phyloP scores from a whole-genome alignment of 1,140 invertebrate species.

The Drosophila sechellia region DNA sequence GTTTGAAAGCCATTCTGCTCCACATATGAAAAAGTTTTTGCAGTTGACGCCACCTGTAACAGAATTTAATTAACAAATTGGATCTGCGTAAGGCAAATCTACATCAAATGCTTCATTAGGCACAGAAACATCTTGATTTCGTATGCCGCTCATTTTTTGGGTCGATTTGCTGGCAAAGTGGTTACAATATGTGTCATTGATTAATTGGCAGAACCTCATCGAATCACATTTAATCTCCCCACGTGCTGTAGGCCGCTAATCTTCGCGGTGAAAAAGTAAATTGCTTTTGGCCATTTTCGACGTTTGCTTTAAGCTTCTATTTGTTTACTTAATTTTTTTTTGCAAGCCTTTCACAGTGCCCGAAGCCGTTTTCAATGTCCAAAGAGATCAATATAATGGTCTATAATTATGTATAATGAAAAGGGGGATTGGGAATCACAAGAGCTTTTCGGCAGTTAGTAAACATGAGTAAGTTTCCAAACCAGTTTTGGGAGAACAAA shows the following conservation, averaged over 20 bases:
- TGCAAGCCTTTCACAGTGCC: conserved; percentile 20
- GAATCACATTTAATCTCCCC: conserved; percentile 26
- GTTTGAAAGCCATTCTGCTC: conserved; percentile 16
- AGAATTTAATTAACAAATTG: conserved; percentile 78
- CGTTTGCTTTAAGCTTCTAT: conserved; percentile 33
- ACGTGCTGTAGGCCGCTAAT: conserved; percentile 19
- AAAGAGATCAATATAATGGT: conserved; percentile 55
- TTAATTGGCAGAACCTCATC: conserved; percentile 56
- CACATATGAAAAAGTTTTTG: conserved; percentile 31
- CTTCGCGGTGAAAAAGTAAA: conserved; percentile 11
- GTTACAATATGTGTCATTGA: conserved; percentile 55
- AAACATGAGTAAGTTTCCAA: conserved; percentile 25
- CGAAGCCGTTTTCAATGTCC: conserved; percentile 12
- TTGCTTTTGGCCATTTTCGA: conserved; percentile 2
- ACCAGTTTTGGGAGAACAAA: conserved; percentile 22
- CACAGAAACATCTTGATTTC: conserved; percentile 44
- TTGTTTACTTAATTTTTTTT: conserved; percentile 32
- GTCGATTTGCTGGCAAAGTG: conserved; percentile 20
- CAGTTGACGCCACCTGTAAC: conserved; percentile 41
- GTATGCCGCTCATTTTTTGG: conserved; percentile 25
- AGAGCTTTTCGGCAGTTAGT: conserved; percentile 32
- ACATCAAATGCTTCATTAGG: conserved; percentile 75
- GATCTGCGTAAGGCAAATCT: conserved; percentile 29
- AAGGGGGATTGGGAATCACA: conserved; percentile 31
- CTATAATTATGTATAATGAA: conserved; percentile 69